A percentile compares a stretch with the other conserved stretches of the same genome.
phyloP scores from a whole-genome alignment of 53 echinoderm and acorn worm genomes.

The Henricia sp. region DNA sequence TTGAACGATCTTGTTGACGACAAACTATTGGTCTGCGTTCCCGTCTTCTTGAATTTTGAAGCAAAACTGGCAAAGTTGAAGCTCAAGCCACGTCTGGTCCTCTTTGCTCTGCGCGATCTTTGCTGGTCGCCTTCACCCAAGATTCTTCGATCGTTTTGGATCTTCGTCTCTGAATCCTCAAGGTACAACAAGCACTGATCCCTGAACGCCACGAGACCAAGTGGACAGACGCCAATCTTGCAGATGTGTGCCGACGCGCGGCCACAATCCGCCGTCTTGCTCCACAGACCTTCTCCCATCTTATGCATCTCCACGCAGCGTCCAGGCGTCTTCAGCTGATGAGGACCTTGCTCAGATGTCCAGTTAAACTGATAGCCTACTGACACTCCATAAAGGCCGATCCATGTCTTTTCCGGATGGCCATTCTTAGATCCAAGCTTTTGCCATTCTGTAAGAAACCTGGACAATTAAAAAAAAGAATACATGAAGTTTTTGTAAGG shows the following conservation, averaged over 20 bases:
- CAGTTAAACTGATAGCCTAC: background rate
- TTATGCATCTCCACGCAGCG: conserved; percentile 5
- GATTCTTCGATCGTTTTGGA: background rate
- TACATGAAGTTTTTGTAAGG: background rate
- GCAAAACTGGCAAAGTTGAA: conserved; percentile 5
- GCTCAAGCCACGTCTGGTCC: background rate
- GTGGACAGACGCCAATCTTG: conserved; percentile 22
- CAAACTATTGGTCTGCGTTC: background rate
- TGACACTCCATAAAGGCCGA: conserved; percentile 7
- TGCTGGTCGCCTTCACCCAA: background rate
- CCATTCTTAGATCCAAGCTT: background rate
- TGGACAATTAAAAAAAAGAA: background rate
- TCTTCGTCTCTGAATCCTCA: background rate
- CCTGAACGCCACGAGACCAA: conserved; percentile 3
- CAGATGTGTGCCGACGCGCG: conserved; percentile 9
- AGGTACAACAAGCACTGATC: conserved; percentile 28
- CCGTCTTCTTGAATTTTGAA: background rate
- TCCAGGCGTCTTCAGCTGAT: background rate
- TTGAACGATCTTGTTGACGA: background rate
- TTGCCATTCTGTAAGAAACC: conserved; percentile 44
- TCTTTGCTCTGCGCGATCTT: background rate
- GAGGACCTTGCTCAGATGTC: background rate
- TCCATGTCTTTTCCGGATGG: conserved; percentile 19
- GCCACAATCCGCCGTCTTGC: background rate
- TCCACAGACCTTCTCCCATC: conserved; percentile 2